These are phyloP conservation scores for Pecten maximus DNA, from an alignment of 2,888 invertebrate genomes.

Conservation along the genomic window DNA sequence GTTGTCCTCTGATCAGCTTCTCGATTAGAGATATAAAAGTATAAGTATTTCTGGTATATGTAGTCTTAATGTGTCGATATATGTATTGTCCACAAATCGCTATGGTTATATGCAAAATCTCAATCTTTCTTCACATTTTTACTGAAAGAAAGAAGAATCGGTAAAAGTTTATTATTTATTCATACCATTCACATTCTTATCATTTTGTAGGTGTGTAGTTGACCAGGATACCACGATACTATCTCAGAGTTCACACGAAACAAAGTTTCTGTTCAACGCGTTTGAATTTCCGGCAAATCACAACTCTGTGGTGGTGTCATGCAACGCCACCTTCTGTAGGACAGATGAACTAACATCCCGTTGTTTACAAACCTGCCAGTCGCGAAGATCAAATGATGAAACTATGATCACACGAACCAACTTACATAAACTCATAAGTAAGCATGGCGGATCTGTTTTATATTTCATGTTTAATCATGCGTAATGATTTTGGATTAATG, in stretches of 20 bases:
- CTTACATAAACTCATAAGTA: neutral
- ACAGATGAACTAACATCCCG: conserved; percentile 49
- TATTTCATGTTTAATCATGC: no score
- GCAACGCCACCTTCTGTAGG: conserved; percentile 63
- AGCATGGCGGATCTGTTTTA: no score
- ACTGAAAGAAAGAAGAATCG: no score
- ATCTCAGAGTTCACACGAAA: conserved; percentile 63
- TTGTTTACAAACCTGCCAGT: conserved; percentile 53
- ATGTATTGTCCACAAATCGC: no score
- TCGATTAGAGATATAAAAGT: no score
- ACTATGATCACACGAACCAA: neutral
- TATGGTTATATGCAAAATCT: no score
- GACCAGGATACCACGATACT: conserved; percentile 60
- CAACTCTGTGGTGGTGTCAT: conserved; percentile 60
- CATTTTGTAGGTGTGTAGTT: conserved; percentile 56
- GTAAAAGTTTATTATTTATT: neutral
- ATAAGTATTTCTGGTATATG: no score
- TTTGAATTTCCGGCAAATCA: conserved; percentile 66
- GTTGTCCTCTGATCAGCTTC: no score
- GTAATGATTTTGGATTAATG: no score
- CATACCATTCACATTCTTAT: neutral
- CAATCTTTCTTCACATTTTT: no score
- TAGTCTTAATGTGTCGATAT: neutral
- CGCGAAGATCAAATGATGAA: neutral
- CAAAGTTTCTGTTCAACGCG: conserved; percentile 61